Conservation (phyloP, 2,888 invertebrate genomes). For the Dinocampus coccinellae region DNA sequence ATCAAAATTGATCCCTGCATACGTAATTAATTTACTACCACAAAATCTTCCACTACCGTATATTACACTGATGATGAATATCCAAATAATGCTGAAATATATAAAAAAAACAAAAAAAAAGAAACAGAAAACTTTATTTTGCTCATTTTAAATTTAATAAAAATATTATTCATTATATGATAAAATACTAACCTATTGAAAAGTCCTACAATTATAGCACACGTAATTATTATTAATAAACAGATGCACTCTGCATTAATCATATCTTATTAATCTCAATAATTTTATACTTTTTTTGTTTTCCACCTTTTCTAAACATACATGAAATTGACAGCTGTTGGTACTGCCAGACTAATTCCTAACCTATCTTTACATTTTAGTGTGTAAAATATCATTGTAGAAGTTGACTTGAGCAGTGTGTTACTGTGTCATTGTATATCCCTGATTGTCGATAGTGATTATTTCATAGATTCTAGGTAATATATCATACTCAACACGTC, state of each 20-base stretch:
- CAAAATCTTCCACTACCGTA: slow-evolving; percentile 56
- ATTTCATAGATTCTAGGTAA: too few species aligned
- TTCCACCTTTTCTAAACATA: not conserved
- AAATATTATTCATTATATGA: not conserved
- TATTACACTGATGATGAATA: slow-evolving; percentile 47
- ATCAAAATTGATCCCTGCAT: slow-evolving; percentile 44
- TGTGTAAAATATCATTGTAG: too few species aligned
- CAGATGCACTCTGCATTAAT: not conserved
- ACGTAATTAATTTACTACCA: slow-evolving; percentile 52
- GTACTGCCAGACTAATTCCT: not conserved
- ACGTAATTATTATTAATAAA: not conserved
- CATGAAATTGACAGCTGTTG: not conserved
- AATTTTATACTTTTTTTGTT: not conserved
- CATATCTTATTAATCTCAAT: not conserved
- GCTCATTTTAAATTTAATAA: slow-evolving; percentile 5
- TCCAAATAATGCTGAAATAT: slow-evolving; percentile 55
- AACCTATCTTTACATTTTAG: too few species aligned
- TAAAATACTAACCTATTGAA: slow-evolving; percentile 41
- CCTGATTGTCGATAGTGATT: too few species aligned
- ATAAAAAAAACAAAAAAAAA: too few species aligned
- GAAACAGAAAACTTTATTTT: too few species aligned
- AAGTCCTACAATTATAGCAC: slow-evolving; percentile 38
- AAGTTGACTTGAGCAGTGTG: too few species aligned
- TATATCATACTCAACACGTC: too few species aligned
- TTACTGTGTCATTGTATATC: too few species aligned